Base-by-base conservation (phyloP, 1,140 invertebrate species). In the Argopecten irradians region DNA sequence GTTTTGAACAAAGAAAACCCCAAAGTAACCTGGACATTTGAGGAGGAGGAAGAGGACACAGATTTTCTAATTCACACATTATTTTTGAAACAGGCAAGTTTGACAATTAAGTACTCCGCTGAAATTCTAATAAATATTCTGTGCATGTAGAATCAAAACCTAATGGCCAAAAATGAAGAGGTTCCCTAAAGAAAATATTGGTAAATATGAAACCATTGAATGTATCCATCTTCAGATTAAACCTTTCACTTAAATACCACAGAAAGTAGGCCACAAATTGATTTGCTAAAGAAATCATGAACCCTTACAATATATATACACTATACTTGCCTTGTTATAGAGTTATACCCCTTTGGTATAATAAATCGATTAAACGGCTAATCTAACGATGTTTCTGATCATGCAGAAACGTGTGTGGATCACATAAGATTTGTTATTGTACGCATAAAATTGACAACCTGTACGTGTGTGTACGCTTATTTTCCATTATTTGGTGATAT, bases 1-100 rank as follows among this genome's bases (percentile, higher is more conserved):
- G 90, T 92, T 86, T 86, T 94, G 36, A 92, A 36, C 84, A 92
- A 93, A 43, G 93, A 94, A 9, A 91, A 92, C 28, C 91, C 91
- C 22, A 87, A 86, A 43, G 89, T 82, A 35, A 91, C 90, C 0
- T 94, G 93, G 92, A 91, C 91, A 82, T 92, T 93, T 86, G 88
- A 92, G 32, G 93, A 93, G 86, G 90, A 92, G n/a, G 93, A 93
- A 83, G 93, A 93, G 16, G 93, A 94, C 83, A 88, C 89, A 46
- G 93, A 94, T 85, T 94, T 90, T 86, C 84, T 94, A 82, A 84
- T 92, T 0, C 92, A 94, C 87, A 92, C 93, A 14, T 87, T 94
- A 46, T 92, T 93, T 83, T 87, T 94, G 0, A 94, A 93, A 90
- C 87, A 89, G 87, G 92, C 92, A 71, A 91, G 86, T 71, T 16